Evolutionary conservation across 2,113 vertebrate genomes (phyloP).

Genomic region (Sardina pilchardus): DNA sequence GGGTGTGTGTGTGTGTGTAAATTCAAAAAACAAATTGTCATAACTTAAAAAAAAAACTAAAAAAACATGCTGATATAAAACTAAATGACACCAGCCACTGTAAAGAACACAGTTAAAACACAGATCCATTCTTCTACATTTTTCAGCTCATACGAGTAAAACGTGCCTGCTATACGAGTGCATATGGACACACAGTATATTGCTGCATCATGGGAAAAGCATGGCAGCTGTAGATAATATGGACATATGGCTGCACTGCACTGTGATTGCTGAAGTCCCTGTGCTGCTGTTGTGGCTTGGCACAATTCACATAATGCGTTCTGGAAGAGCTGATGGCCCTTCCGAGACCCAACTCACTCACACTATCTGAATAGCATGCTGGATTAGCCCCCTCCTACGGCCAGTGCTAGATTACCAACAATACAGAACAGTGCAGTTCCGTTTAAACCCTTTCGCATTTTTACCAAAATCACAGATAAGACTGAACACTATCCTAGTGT

Average conservation of each 20-base stretch:
- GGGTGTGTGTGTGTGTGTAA: too few relatives aligned
- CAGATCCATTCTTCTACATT: background rate
- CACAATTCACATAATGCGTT: background rate
- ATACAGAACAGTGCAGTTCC: conserved; percentile 37
- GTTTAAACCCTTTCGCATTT: conserved; percentile 41
- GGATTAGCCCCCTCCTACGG: conserved; percentile 49
- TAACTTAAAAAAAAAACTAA: too few relatives aligned
- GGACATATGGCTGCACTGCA: background rate
- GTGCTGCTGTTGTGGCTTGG: background rate
- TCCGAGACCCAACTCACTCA: background rate
- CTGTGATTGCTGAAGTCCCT: background rate
- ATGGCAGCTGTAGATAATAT: background rate
- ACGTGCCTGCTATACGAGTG: background rate
- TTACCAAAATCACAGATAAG: conserved; percentile 48
- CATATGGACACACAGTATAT: background rate
- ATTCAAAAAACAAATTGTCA: too few relatives aligned
- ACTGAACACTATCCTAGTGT: background rate
- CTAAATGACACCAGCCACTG: background rate
- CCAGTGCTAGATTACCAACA: conserved; percentile 58
- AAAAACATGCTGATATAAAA: background rate
- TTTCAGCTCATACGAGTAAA: background rate
- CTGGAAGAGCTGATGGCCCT: background rate
- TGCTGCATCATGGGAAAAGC: background rate
- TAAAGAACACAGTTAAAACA: background rate
- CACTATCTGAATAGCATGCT: conserved; percentile 30